Evolutionary conservation across 64 coral and sea anemone genomes (phyloP), one percentile per base, ranked within the genome.

Genomic region (Montipora capricornis): DNA sequence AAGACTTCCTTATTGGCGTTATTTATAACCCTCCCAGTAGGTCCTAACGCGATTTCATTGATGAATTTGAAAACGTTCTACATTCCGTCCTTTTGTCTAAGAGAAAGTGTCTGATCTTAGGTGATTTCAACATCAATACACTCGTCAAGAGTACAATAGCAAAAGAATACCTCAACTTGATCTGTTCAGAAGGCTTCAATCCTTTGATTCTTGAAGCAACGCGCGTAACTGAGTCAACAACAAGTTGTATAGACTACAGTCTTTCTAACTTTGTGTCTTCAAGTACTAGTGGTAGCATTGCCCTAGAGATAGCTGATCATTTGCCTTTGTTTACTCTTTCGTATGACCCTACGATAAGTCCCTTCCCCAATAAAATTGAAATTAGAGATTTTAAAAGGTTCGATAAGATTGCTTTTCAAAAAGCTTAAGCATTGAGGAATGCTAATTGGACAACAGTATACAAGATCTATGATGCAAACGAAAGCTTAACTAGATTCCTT

Each of bases 91-190:
- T 0, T 4, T 73, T 73, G 10, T 73, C 19, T 12, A 73, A 73
- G 68, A 14, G 68, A 12, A 73, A 73, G 15, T 73, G 68, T 73
- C 22, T 73, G 15, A 73, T 24, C 24, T 24, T 24, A 24, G 24
- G 24, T 24, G 24, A 24, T 24, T 24, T 24, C 24, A 24, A 24
- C 12, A 75, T 75, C 73, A 75, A 44, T 75, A 75, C 29, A 45
- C 74, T 44, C 4, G 22, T 45, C 46, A 76, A 76, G 74, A 76
- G 29, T 14, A 29, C 74, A 1, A 44, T 87, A 62, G 51, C 81
- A 24, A 83, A 83, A 60, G 81, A 83, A 67, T 83, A 83, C 81
- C 51, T 83, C 0, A 83, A 83, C 17, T 46, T 76, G 24, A 24
- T 0, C 24, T 24, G 0, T 24, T 24, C 24, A 24, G 24, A 24